Evolutionary conservation across 2,113 vertebrate genomes (phyloP), one percentile per base, ranked within the genome.

Genomic region (Podocnemis expansa): DNA sequence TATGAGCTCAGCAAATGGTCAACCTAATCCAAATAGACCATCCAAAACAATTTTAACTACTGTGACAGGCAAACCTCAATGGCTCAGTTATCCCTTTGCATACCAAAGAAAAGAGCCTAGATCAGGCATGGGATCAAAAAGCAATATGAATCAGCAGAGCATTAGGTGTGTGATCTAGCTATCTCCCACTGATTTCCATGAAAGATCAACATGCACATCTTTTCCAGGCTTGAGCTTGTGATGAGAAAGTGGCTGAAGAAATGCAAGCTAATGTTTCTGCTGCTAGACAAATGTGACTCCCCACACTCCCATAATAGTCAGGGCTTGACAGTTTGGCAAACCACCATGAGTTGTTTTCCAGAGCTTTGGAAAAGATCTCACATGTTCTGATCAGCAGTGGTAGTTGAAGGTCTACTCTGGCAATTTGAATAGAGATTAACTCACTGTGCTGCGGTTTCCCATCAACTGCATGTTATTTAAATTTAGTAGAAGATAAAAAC

Each of bases 11-110:
- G 94, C 84, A 87, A 94, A 95, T 93, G 93, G 95, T 97, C 96
- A 97, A 95, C 95, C 92, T 97, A 89, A 95, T 96, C 96, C 95
- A 96, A 95, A 94, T 80, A 94, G 96, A 97, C 96, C 96, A 80
- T 85, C 80, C 91, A 96, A 0, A 56, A 78, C 91, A n/a, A n/a
- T 85, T 78, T 95, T 91, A 89, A 93, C 63, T 78, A 84, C 87
- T 82, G 95, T 27, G 94, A 93, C 89, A 85, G 0, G 82, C 80
- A 90, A 96, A 1, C 89, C 96, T 85, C 88, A 87, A 60, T 87
- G 91, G 10, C 38, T 86, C 89, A 96, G 92, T 76, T 84, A 80
- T 16, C 38, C 90, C 47, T 80, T 88, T 16, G 14, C 80, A 55
- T 90, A n/a, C 51, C 21, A 82, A 25, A 75, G 11, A 3, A 73